Base-by-base conservation (phyloP, 1,140 invertebrate genomes). In the Pseudomyrmex sp. region DNA sequence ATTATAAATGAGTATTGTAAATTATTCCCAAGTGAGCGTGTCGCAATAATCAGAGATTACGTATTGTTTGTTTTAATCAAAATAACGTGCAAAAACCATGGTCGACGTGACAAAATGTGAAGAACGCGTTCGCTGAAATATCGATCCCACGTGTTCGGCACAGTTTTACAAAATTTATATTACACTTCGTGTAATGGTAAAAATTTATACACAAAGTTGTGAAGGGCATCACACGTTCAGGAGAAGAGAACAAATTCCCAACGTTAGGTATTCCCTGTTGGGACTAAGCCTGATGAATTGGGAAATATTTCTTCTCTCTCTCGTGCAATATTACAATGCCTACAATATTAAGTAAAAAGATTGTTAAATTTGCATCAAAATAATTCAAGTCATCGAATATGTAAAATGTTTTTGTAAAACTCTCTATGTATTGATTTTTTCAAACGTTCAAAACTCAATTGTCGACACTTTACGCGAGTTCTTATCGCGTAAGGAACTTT, bases 81-180 rank as follows among this genome's bases (percentile, higher is more conserved):
- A 69, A 79, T 70, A 70, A 79, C 46, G 59, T 58, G 54, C 20
- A 26, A 46, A 70, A 48, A 18, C 15, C n/a, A 48, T 20, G 54
- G 10, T 20, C 46, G 52, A 13, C 15, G 52, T 69, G 75, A 69
- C 65, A 35, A 79, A 70, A 70, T 65, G 44, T 35, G 5, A 70
- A 70, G 65, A 70, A 44, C 35, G 12, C 26, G 50, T 12, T 56
- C 1, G 63, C 35, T 35, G 35, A 10, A 46, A 18, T 79, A 79
- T 79, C 18, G 76, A 79, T 79, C 54, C 63, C 75, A 79, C 52
- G 63, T 79, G 50, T 79, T 12, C 54, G 15, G 13, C 20, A 10
- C 12, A 18, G 56, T 58, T 79, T 35, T 35, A 35, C 35, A 35
- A 35, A 35, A 35, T 35, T 35, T 35, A 35, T 35, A 35, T 35